Evolutionary conservation across 2,113 vertebrate species (phyloP).

Genomic region (Indicator indicator): DNA sequence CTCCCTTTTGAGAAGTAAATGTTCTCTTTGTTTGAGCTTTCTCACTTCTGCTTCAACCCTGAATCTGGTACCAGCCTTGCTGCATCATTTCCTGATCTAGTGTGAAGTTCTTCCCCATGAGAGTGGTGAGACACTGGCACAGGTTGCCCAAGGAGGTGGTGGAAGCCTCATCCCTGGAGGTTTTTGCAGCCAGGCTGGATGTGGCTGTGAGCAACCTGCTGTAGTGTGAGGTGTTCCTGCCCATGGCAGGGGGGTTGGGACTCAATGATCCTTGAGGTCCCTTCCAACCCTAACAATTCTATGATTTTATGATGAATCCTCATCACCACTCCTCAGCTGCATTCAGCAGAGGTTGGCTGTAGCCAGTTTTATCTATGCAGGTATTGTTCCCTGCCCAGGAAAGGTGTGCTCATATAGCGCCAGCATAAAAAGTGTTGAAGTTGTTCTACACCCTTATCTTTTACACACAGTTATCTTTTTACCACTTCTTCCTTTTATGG

Average conservation of each 20-base stretch:
- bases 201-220: too few relatives aligned
- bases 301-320: not conserved
- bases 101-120: too few relatives aligned
- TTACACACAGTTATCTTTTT: not conserved
- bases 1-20: not conserved
- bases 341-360: not conserved
- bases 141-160: too few relatives aligned
- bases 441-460: not conserved
- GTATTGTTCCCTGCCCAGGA: not conserved
- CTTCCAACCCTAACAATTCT: too few relatives aligned
- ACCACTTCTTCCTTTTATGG: not conserved
- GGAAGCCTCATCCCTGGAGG: too few relatives aligned
- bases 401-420: not conserved
- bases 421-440: not conserved
- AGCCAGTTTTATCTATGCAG: not conserved
- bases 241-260: too few relatives aligned
- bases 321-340: not conserved
- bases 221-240: too few relatives aligned
- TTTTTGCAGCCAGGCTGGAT: too few relatives aligned
- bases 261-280: too few relatives aligned
- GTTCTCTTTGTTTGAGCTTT: not conserved
- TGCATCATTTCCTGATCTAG: not conserved
- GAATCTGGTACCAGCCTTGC: accelerated
- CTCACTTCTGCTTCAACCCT: not conserved
- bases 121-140: too few relatives aligned